Evolutionary conservation across 2,888 invertebrate genomes (phyloP).

Genomic region (Drosophila subquinaria): DNA sequence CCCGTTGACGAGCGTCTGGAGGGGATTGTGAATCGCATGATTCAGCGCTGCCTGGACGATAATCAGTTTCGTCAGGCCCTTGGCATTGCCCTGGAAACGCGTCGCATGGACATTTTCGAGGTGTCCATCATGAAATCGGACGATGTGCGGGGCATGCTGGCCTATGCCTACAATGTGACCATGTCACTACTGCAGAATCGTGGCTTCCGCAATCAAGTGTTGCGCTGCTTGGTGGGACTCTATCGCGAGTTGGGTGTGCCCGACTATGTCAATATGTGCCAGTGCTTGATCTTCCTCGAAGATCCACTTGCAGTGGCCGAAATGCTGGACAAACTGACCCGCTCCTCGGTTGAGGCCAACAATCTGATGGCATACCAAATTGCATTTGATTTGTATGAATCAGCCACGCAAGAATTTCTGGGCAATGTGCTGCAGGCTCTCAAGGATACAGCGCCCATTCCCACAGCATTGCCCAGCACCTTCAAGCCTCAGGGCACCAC

Average conservation of each 20-base stretch:
- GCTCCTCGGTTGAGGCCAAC: slow-evolving; percentile 90
- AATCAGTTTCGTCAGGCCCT: slow-evolving; percentile 98
- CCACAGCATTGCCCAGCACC: slow-evolving; percentile 91
- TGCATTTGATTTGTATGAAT: slow-evolving; percentile 99
- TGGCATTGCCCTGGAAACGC: slow-evolving; percentile 97
- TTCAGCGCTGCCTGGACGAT: slow-evolving; percentile 97
- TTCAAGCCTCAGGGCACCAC: slow-evolving; percentile 89
- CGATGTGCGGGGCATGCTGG: slow-evolving; percentile 95
- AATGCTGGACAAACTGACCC: slow-evolving; percentile 94
- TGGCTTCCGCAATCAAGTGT: slow-evolving; percentile 95
- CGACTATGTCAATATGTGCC: slow-evolving; percentile 99
- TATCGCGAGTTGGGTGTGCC: slow-evolving; percentile 95
- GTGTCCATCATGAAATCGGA: slow-evolving; percentile 96
- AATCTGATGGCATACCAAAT: slow-evolving; percentile 99
- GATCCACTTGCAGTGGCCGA: slow-evolving; percentile 97
- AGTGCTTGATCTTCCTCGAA: slow-evolving; percentile 98
- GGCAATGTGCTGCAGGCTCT: slow-evolving; percentile 94
- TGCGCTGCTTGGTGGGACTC: slow-evolving; percentile 94
- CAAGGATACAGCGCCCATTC: slow-evolving; percentile 92
- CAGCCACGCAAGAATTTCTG: slow-evolving; percentile 98
- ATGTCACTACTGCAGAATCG: slow-evolving; percentile 98
- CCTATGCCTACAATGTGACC: slow-evolving; percentile 97
- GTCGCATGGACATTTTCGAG: slow-evolving; percentile 98
- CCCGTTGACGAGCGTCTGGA: slow-evolving; percentile 93
- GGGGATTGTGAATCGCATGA: slow-evolving; percentile 98